Evolutionary conservation across 2,797 vertebrate genomes (phyloP).

Genomic region (Malacoraja senta): DNA sequence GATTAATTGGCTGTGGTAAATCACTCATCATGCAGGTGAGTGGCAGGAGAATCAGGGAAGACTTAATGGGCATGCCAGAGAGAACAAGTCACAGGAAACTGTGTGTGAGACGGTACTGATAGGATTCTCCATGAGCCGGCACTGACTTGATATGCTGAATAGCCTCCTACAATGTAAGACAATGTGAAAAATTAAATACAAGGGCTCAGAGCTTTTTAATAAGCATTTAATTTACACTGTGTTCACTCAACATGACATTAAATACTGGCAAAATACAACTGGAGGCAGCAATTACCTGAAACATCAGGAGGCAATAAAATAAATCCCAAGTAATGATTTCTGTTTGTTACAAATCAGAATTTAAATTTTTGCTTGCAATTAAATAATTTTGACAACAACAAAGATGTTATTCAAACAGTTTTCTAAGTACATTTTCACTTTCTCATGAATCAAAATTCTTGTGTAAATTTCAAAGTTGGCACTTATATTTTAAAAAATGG

Average conservation of each 20-base stretch:
- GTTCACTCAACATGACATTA: background rate
- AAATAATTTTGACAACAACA: background rate
- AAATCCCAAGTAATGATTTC: background rate
- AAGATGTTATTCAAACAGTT: constrained; percentile 6
- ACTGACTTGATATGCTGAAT: no score
- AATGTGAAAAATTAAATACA: no score
- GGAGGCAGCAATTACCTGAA: background rate
- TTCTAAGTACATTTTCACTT: background rate
- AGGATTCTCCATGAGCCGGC: no score
- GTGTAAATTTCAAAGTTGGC: background rate
- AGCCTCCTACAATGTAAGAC: no score
- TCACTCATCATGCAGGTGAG: no score
- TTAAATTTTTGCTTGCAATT: background rate
- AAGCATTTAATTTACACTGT: constrained; percentile 17
- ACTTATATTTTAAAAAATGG: constrained; percentile 1
- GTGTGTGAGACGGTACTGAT: no score
- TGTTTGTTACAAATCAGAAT: constrained; percentile 1
- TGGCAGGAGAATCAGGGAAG: no score
- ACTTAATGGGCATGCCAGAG: no score
- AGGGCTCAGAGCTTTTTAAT: background rate
- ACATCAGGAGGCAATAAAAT: background rate
- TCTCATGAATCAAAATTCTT: background rate
- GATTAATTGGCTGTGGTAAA: no score
- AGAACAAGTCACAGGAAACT: no score
- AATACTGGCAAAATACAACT: background rate